phyloP scores from a whole-genome alignment of 2,888 invertebrate species.

The Scaptomyza flava region DNA sequence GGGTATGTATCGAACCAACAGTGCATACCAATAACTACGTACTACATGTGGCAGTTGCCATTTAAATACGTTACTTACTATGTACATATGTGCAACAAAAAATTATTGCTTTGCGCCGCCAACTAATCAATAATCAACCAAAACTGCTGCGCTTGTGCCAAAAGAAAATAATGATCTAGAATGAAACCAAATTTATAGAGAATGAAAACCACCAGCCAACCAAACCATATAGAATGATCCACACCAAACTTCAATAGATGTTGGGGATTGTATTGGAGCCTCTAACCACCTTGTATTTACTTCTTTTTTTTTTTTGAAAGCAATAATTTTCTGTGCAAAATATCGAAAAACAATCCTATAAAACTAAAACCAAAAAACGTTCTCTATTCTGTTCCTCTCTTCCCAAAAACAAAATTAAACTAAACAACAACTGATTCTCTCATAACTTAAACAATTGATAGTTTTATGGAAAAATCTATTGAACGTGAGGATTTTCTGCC shows the following conservation, averaged over 20 bases:
- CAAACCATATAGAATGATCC: conserved; percentile 3
- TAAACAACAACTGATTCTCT: conserved; percentile 38
- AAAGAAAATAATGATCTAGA: conserved; percentile 9
- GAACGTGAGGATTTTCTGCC: conserved; percentile 90
- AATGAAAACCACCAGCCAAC: not conserved
- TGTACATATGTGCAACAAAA: conserved; percentile 65
- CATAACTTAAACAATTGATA: conserved; percentile 72
- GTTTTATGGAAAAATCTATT: conserved; percentile 91
- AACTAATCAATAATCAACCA: conserved; percentile 38
- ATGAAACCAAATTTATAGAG: conserved; percentile 15
- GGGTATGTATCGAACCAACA: conserved; percentile 90
- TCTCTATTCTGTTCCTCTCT: conserved; percentile 74
- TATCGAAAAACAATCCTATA: conserved; percentile 18
- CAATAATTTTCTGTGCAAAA: conserved; percentile 75
- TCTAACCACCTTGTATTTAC: not conserved
- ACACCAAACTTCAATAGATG: conserved; percentile 1
- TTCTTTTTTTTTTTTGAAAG: conserved; percentile 29
- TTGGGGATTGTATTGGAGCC: conserved; percentile 7
- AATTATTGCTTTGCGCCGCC: conserved; percentile 72
- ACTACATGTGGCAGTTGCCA: not conserved
- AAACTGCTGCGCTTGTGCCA: conserved; percentile 33
- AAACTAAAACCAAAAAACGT: conserved; percentile 58
- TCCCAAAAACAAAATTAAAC: conserved; percentile 53
- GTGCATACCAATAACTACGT: conserved; percentile 11
- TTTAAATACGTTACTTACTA: conserved; percentile 36